Evolutionary conservation across 2,797 vertebrate species (phyloP).

Genomic region (Hozukius guyotensis): DNA sequence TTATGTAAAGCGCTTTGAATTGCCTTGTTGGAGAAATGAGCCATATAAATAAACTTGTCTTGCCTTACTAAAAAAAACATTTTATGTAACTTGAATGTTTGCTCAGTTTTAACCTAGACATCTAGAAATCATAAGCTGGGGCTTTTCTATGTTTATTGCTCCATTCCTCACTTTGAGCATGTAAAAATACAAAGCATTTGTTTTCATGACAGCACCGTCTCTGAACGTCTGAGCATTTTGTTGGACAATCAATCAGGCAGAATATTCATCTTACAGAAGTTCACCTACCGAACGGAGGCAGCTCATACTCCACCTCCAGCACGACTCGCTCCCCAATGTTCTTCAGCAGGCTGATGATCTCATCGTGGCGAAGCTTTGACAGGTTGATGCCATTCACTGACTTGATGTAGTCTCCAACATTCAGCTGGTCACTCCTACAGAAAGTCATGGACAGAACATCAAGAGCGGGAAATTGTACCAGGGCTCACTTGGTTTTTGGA

Average conservation of each 20-base stretch:
- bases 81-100: background rate
- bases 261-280: background rate
- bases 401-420: conserved; percentile 96
- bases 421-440: conserved; percentile 94
- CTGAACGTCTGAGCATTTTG: background rate
- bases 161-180: background rate
- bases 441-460: background rate
- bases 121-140: background rate
- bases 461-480: background rate
- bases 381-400: conserved; percentile 97
- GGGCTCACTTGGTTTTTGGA: background rate
- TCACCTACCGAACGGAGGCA: conserved; percentile 88
- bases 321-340: conserved; percentile 96
- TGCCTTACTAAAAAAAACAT: background rate
- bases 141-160: background rate
- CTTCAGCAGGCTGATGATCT: conserved; percentile 96
- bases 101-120: background rate
- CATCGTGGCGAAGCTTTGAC: conserved; percentile 93
- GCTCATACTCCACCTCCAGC: conserved; percentile 97
- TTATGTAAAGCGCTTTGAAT: background rate
- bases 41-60: background rate
- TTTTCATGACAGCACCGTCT: background rate
- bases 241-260: background rate
- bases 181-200: background rate
- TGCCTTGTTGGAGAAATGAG: background rate